Conservation (phyloP, 2,888 invertebrate species). For the Aporophyla nigra region DNA sequence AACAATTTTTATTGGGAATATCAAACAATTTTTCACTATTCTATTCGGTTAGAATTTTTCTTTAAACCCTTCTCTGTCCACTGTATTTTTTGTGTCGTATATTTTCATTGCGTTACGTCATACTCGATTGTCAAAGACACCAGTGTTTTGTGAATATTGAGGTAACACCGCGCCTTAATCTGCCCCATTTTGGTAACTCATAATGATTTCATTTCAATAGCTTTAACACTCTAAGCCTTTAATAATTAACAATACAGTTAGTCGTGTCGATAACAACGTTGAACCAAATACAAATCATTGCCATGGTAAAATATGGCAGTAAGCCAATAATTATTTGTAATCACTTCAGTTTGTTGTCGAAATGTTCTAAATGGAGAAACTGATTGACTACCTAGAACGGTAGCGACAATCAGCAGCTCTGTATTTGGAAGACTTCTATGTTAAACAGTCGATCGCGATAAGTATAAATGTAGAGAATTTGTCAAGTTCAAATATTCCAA, state of each 20-base stretch:
- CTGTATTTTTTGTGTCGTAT: no score
- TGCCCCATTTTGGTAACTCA: no score
- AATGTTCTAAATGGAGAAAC: constrained; percentile 22
- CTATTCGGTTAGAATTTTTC: no score
- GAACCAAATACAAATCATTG: constrained; percentile 24
- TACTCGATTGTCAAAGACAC: no score
- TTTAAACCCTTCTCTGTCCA: no score
- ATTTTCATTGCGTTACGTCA: no score
- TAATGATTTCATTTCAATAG: no score
- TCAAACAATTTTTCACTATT: no score
- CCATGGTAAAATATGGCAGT: constrained; percentile 26
- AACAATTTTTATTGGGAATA: no score
- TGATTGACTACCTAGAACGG: constrained; percentile 1
- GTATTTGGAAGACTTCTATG: constrained; percentile 4
- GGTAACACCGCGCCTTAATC: no score
- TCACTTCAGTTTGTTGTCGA: constrained; percentile 33
- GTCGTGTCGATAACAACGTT: constrained; percentile 1
- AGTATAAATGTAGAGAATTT: not conserved
- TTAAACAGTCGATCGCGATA: not conserved
- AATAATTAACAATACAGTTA: not conserved
- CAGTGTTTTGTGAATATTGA: no score
- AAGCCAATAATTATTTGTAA: constrained; percentile 33
- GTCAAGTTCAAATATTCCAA: not conserved
- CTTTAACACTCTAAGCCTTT: not conserved
- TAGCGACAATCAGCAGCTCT: not conserved